Conservation (phyloP, 1,140 invertebrate species). For the Drosophila suzukii region DNA sequence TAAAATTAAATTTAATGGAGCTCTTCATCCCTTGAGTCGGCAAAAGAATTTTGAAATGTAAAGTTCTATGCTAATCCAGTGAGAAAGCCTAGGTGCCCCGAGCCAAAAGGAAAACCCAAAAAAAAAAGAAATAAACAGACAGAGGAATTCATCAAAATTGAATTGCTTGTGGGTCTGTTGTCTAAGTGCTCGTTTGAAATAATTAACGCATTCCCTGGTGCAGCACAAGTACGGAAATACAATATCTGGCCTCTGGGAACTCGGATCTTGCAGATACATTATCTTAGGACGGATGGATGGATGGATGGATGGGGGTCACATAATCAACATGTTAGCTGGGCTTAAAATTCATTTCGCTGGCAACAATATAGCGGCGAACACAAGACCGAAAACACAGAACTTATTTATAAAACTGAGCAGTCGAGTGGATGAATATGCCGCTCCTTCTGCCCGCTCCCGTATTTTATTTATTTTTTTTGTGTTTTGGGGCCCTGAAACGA, state of each 20-base stretch:
- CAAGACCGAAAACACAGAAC: slow-evolving; percentile 46
- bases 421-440: slow-evolving; percentile 71
- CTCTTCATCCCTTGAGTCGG: too few relatives aligned
- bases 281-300: neutral
- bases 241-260: neutral
- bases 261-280: slow-evolving; percentile 20
- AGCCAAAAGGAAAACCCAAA: neutral
- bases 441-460: slow-evolving; percentile 22
- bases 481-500: slow-evolving; percentile 46
- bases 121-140: neutral
- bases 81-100: slow-evolving; percentile 8
- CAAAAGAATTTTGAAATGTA: neutral
- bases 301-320: slow-evolving; percentile 12
- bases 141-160: slow-evolving; percentile 64
- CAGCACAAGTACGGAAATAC: slow-evolving; percentile 8
- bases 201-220: slow-evolving; percentile 66
- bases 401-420: slow-evolving; percentile 79
- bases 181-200: slow-evolving; percentile 62
- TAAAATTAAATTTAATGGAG: neutral
- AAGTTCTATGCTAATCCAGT: slow-evolving; percentile 5
- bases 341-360: slow-evolving; percentile 63
- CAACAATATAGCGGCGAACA: slow-evolving; percentile 11
- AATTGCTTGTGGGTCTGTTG: slow-evolving; percentile 51
- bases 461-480: slow-evolving; percentile 16
- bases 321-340: slow-evolving; percentile 40